Conservation (phyloP, 2,113 vertebrate species). For the Lynx canadensis region DNA sequence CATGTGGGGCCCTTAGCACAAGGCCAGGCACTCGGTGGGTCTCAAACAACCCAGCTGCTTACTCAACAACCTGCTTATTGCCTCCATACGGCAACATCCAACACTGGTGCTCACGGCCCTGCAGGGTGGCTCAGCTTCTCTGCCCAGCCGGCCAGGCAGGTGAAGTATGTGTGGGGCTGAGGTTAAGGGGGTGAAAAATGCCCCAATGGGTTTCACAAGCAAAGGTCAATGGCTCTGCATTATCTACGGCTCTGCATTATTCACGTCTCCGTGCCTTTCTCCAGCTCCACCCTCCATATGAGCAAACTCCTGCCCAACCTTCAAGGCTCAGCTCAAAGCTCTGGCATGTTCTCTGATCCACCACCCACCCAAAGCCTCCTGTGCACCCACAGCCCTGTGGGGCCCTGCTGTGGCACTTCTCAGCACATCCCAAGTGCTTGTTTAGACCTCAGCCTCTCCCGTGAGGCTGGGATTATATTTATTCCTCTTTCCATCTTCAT, state of each 20-base stretch:
- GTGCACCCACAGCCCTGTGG: background rate
- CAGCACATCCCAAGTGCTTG: background rate
- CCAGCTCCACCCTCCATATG: background rate
- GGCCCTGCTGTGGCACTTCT: background rate
- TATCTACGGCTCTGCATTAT: background rate
- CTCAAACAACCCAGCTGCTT: background rate
- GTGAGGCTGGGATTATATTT: background rate
- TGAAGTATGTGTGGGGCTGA: background rate
- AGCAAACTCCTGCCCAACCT: constrained; percentile 23
- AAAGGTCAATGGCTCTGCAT: background rate
- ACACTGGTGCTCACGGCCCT: background rate
- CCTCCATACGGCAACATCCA: background rate
- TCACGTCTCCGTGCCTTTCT: background rate
- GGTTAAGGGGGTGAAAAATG: background rate
- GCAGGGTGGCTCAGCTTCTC: background rate
- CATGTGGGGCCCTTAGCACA: background rate
- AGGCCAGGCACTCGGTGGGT: background rate
- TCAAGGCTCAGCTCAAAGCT: background rate
- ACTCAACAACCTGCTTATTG: background rate
- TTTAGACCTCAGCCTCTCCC: background rate
- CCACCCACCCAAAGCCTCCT: no score
- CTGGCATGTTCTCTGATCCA: background rate
- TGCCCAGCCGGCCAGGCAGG: background rate
- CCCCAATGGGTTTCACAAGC: background rate
- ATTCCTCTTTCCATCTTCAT: constrained; percentile 19